Evolutionary conservation across 2,888 invertebrate species (phyloP).

Genomic region (Hypsopygia costalis): DNA sequence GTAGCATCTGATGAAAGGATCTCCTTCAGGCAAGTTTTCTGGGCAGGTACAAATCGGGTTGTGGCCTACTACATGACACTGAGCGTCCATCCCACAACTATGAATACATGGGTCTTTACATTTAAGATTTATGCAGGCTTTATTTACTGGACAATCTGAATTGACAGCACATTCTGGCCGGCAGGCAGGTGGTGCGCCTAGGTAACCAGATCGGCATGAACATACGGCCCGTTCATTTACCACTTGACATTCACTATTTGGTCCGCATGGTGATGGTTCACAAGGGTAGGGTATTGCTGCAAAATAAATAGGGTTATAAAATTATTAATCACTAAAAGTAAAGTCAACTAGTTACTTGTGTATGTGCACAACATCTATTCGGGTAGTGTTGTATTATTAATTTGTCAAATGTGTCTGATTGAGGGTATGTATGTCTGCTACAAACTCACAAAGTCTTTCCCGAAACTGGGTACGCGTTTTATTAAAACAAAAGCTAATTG

Average conservation of each 20-base stretch:
- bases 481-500: too few relatives aligned
- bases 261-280: conserved; percentile 87
- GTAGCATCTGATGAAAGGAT: conserved; percentile 87
- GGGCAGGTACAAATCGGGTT: conserved; percentile 89
- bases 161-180: conserved; percentile 89
- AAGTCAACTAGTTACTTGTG: too few relatives aligned
- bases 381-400: too few relatives aligned
- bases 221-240: conserved; percentile 86
- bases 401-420: too few relatives aligned
- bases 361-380: too few relatives aligned
- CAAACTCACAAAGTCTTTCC: too few relatives aligned
- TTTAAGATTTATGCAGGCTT: conserved; percentile 87
- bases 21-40: conserved; percentile 84
- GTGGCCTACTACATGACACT: conserved; percentile 89
- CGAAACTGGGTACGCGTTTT: too few relatives aligned
- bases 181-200: conserved; percentile 87
- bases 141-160: conserved; percentile 86
- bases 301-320: conserved; percentile 13
- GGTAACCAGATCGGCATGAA: conserved; percentile 85
- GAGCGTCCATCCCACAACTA: conserved; percentile 88
- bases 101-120: conserved; percentile 89
- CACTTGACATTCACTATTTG: conserved; percentile 87
- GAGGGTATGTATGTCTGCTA: too few relatives aligned
- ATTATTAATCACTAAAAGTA: too few relatives aligned
- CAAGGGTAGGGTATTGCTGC: conserved; percentile 77